phyloP scores from a whole-genome alignment of 1,140 invertebrate species.

The Campoletis sonorensis region DNA sequence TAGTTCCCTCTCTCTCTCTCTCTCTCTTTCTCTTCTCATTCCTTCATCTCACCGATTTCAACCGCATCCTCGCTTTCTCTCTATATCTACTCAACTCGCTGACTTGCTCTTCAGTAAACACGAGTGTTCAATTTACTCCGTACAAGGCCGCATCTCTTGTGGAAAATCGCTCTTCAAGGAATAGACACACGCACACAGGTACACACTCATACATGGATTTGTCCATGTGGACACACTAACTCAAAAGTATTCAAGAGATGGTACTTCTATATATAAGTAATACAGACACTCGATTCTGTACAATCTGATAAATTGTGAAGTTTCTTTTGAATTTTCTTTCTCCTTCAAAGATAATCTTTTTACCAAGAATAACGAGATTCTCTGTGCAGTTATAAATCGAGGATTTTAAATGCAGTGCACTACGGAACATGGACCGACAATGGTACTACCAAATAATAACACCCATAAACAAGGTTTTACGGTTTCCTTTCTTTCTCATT shows the following conservation, averaged over 20 bases:
- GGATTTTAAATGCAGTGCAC: background rate
- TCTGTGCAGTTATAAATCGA: background rate
- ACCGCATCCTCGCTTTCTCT: constrained; percentile 55
- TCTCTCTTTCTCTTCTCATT: constrained; percentile 48
- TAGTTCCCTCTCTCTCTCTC: background rate
- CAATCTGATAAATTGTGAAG: background rate
- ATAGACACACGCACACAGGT: constrained; percentile 9
- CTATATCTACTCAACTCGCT: constrained; percentile 53
- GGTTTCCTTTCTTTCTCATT: too few species aligned
- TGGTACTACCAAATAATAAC: too few species aligned
- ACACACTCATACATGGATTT: background rate
- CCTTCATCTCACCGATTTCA: constrained; percentile 33
- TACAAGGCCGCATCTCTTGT: constrained; percentile 32
- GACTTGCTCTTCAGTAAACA: constrained; percentile 53
- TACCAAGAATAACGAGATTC: constrained; percentile 3
- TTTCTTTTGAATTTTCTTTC: background rate
- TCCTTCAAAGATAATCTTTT: constrained; percentile 5
- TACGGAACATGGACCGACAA: too few species aligned
- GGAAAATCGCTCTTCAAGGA: constrained; percentile 30
- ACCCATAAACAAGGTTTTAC: too few species aligned
- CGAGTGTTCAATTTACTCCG: constrained; percentile 46
- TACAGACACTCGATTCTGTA: background rate
- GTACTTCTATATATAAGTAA: background rate
- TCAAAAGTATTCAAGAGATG: background rate
- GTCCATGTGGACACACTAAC: background rate